Conservation (phyloP, 2,888 invertebrate species). For the Xestia sexstrigata region DNA sequence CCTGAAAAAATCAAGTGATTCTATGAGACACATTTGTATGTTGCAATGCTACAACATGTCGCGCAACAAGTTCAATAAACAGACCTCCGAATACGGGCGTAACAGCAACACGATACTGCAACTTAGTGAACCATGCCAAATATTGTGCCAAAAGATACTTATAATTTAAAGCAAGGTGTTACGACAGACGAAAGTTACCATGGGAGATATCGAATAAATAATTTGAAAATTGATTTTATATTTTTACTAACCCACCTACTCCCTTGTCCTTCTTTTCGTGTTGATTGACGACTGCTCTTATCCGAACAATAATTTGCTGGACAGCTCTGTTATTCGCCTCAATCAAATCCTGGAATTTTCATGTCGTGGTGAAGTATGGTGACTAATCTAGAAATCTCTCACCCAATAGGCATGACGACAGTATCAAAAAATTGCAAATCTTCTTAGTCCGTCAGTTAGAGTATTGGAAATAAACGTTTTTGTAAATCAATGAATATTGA, state of each 20-base stretch:
- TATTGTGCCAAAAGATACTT: slow-evolving; percentile 86
- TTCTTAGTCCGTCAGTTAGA: too few relatives aligned
- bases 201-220: slow-evolving; percentile 84
- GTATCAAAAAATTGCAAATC: too few relatives aligned
- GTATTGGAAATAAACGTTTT: too few relatives aligned
- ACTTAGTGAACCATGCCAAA: slow-evolving; percentile 79
- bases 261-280: background rate
- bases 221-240: slow-evolving; percentile 73
- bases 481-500: too few relatives aligned
- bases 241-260: slow-evolving; percentile 60
- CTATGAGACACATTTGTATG: background rate
- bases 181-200: slow-evolving; percentile 76
- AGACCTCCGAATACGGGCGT: slow-evolving; percentile 54
- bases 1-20: background rate
- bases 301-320: background rate
- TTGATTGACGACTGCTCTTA: background rate
- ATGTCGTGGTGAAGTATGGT: background rate
- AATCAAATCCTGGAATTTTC: background rate
- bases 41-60: background rate
- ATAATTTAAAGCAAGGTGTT: slow-evolving; percentile 70
- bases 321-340: background rate
- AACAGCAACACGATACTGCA: slow-evolving; percentile 49
- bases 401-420: too few relatives aligned
- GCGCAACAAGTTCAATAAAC: background rate
- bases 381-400: too few relatives aligned